Conservation (phyloP, 2,113 vertebrate species). For the Nestor notabilis region DNA sequence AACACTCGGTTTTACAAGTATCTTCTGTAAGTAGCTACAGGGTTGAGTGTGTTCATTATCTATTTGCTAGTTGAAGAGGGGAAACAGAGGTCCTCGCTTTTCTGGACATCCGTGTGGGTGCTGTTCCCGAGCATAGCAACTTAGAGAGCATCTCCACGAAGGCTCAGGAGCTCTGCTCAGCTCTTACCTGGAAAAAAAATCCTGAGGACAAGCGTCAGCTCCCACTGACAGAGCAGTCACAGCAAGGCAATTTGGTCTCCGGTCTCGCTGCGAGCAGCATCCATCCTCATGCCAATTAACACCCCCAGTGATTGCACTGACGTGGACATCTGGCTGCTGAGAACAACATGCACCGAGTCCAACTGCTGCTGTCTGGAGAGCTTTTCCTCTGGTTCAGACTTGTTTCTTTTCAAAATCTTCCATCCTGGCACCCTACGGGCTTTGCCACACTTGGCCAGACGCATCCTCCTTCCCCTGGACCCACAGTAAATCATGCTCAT, state of each 20-base stretch:
- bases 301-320: not conserved
- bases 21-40: not conserved
- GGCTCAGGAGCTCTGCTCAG: not conserved
- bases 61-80: not conserved
- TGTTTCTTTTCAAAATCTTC: not conserved
- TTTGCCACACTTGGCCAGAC: not conserved
- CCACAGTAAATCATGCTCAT: not conserved
- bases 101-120: not conserved
- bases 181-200: not conserved
- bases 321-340: not conserved
- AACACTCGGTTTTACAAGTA: fast-evolving
- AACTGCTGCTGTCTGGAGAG: not conserved
- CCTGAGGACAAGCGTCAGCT: not conserved
- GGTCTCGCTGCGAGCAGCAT: not conserved
- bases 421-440: fast-evolving
- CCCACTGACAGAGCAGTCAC: not conserved
- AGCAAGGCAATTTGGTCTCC: not conserved
- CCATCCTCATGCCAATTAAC: not conserved
- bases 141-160: not conserved
- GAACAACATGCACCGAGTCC: not conserved
- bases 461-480: not conserved
- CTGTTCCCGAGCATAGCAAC: not conserved
- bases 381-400: not conserved
- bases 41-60: not conserved
- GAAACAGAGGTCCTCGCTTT: fast-evolving